A percentile compares a stretch with the other conserved stretches of the same genome.
Conservation (phyloP, 2,888 invertebrate species). For the Lucinisca nassula region DNA sequence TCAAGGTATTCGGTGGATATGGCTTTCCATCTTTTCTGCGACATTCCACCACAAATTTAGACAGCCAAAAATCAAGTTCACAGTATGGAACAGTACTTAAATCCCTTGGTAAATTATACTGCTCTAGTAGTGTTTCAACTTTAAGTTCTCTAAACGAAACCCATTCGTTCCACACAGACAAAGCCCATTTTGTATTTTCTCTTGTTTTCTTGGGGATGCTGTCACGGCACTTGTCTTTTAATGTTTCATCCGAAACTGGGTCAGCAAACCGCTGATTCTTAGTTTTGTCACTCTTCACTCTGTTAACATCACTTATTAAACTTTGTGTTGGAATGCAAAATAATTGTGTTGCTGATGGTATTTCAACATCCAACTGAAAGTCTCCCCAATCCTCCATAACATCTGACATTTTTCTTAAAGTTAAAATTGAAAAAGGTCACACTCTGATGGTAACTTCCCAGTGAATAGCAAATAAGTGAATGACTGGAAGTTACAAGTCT, state of each 20-base stretch:
- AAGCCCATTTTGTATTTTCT: not conserved
- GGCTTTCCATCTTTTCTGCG: not conserved
- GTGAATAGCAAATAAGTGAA: no score
- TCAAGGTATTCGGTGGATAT: not conserved
- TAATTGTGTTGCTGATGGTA: not conserved
- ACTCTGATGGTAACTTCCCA: no score
- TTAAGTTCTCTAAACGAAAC: not conserved
- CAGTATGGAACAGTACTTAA: not conserved
- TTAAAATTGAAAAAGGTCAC: no score
- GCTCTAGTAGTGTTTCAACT: not conserved
- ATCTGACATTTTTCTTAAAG: no score
- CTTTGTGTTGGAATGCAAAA: not conserved
- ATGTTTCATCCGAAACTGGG: not conserved
- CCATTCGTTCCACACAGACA: not conserved
- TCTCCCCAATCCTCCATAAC: no score
- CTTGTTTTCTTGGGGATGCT: not conserved
- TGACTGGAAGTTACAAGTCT: no score
- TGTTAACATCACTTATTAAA: not conserved
- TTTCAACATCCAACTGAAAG: not conserved
- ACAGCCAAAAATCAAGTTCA: conserved; percentile 6
- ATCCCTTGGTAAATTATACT: not conserved
- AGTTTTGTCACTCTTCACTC: not conserved
- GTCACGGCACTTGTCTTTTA: not conserved
- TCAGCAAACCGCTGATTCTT: not conserved
- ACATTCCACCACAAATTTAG: not conserved